These are phyloP conservation scores for Galago senegalensis DNA, from an alignment of 2,797 vertebrate genomes.

Conservation along the genomic window DNA sequence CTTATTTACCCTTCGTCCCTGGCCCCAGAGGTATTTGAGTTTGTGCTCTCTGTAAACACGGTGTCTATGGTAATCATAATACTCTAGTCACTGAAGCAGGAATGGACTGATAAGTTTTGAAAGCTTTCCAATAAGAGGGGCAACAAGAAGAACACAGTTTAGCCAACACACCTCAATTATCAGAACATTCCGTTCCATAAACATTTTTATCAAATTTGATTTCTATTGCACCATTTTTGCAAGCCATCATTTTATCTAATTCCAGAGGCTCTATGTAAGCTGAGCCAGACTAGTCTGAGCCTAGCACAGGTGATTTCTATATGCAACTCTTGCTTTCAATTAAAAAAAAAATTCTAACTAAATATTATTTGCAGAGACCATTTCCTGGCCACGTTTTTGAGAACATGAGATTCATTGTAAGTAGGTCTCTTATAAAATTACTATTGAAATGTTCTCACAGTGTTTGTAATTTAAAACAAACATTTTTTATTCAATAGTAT, in stretches of 20 bases:
- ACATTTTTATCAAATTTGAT: neutral
- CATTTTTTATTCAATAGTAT: neutral
- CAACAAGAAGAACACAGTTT: neutral
- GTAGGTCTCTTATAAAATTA: conserved; percentile 11
- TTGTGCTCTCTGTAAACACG: neutral
- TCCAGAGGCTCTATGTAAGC: neutral
- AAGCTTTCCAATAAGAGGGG: neutral
- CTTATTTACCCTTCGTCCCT: neutral
- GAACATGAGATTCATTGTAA: conserved; percentile 39
- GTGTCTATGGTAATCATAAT: neutral
- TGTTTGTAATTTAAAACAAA: conserved; percentile 54
- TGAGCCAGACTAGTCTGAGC: neutral
- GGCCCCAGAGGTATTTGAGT: neutral
- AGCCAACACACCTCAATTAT: conserved; percentile 37
- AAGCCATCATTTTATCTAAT: conserved; percentile 2
- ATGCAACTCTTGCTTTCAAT: conserved; percentile 56
- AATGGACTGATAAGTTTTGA: neutral
- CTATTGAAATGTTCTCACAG: conserved; percentile 27
- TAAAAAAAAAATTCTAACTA: conserved; percentile 4
- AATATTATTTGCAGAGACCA: conserved; percentile 50
- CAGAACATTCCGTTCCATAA: conserved; percentile 11
- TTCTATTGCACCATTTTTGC: neutral
- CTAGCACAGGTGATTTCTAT: neutral
- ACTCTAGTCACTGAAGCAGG: neutral
- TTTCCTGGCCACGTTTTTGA: conserved; percentile 64